Base-by-base conservation (phyloP, 2,888 invertebrate species). In the Antitype chi region DNA sequence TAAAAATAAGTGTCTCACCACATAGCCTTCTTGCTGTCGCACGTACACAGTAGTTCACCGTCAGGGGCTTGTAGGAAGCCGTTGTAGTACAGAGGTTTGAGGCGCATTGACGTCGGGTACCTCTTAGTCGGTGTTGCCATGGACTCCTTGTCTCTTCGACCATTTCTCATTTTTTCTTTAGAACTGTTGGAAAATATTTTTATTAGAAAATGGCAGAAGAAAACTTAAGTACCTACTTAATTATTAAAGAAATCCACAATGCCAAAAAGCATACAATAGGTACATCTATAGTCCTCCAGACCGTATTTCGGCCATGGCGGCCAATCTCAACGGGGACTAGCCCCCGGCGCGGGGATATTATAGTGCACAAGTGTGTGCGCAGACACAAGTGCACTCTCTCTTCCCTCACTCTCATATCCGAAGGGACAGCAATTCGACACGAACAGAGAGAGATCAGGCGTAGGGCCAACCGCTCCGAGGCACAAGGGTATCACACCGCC, bases 1-100 rank as follows among this genome's bases (percentile, higher is more conserved):
- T 28, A 32, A 60, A 60, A 23, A 23, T 23, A 60, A 60, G 32
- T 60, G 11, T 11, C 86, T 91, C 97, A 98, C 98, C 98, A 98
- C 81, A 97, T 93, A 1, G 98, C 98, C 91, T 98, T 98, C 82
- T 97, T 98, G 17, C 94, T 96, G 88, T 98, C 98, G 90, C 98
- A 98, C 0, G 98, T 98, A 89, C 98, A 98, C 17, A 98, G 94
- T 7, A 97, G 92, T 80, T 98, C 98, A 5, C 98, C 98, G 90
- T 98, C 98, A 0, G 98, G 98, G 0, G 98, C 98, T 92, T 98
- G 96, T 80, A 98, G 93, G 82, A 97, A 97, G 88, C 98, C 98
- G 94, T 98, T 98, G 91, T 98, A 97, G 93, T 98, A 98, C 68
- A 98, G 94, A 0, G 98, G 98, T 84, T 97, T 98, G 28, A 97